Conservation (phyloP, 2,113 vertebrate genomes). For the Setophaga kirtlandii region DNA sequence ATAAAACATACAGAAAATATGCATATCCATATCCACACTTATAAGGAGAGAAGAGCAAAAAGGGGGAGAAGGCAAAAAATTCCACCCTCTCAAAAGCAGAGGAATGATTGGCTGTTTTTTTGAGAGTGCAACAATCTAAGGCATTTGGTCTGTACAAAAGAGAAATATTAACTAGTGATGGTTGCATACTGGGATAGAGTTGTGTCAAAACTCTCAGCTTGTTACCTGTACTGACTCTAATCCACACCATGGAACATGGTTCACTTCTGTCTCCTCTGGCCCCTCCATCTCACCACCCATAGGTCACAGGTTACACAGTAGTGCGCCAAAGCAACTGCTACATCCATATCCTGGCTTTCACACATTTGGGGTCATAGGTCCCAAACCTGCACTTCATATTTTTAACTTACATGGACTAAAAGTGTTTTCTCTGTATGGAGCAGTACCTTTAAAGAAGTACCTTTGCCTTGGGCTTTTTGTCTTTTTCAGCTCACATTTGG, state of each 20-base stretch:
- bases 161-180: not conserved
- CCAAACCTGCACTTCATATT: not conserved
- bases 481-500: not conserved
- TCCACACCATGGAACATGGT: fast-evolving
- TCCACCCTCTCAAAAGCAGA: not conserved
- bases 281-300: fast-evolving
- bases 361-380: not conserved
- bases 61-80: fast-evolving
- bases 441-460: not conserved
- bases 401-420: not conserved
- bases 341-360: not conserved
- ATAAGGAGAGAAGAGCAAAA: not conserved
- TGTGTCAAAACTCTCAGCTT: not conserved
- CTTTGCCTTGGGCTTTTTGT: not conserved
- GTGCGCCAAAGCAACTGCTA: not conserved
- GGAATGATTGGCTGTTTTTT: not conserved
- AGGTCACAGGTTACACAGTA: not conserved
- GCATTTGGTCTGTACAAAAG: not conserved
- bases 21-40: not conserved
- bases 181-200: not conserved
- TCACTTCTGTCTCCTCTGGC: not conserved
- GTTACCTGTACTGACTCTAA: not conserved
- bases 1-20: not conserved
- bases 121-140: not conserved
- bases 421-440: not conserved